Percentiles rank a stretch among this genome's conserved stretches.
Evolutionary conservation across 2,113 vertebrate genomes (phyloP).

Genomic region (Tetraodon nigroviridis): DNA sequence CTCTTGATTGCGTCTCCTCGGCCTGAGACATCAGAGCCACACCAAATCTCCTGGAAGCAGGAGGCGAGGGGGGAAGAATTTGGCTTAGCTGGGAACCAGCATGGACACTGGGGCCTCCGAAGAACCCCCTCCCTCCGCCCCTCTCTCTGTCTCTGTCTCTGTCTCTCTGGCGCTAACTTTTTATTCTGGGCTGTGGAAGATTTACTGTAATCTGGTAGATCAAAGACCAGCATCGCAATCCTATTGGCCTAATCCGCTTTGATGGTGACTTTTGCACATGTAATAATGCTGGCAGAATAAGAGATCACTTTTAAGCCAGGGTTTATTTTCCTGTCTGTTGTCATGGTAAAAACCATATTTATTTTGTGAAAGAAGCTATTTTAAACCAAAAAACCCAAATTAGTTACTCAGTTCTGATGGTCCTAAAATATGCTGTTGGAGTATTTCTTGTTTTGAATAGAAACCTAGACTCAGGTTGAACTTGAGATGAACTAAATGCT

Average conservation of each 20-base stretch:
- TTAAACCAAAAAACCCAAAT: conserved; percentile 6
- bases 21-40: conserved; percentile 50
- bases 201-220: conserved; percentile 80
- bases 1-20: conserved; percentile 52
- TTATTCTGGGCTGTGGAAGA: conserved; percentile 63
- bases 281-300: conserved; percentile 64
- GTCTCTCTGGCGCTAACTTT: conserved; percentile 55
- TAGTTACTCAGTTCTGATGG: not conserved
- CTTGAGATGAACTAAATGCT: not conserved
- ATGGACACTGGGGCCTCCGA: conserved; percentile 47
- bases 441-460: conserved; percentile 22
- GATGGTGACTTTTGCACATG: conserved; percentile 70
- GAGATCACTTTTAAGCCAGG: conserved; percentile 46
- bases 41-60: conserved; percentile 57
- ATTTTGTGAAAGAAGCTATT: conserved; percentile 56
- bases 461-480: conserved; percentile 31
- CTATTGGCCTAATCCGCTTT: conserved; percentile 74
- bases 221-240: conserved; percentile 75
- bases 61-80: conserved; percentile 55
- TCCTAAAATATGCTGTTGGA: conserved; percentile 11
- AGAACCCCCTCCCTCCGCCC: conserved; percentile 22
- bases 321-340: conserved; percentile 31
- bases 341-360: conserved; percentile 54
- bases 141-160: conserved; percentile 25
- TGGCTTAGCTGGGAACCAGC: conserved; percentile 45